Conservation (phyloP, 2,888 invertebrate species). For the Chalcis sispes region DNA sequence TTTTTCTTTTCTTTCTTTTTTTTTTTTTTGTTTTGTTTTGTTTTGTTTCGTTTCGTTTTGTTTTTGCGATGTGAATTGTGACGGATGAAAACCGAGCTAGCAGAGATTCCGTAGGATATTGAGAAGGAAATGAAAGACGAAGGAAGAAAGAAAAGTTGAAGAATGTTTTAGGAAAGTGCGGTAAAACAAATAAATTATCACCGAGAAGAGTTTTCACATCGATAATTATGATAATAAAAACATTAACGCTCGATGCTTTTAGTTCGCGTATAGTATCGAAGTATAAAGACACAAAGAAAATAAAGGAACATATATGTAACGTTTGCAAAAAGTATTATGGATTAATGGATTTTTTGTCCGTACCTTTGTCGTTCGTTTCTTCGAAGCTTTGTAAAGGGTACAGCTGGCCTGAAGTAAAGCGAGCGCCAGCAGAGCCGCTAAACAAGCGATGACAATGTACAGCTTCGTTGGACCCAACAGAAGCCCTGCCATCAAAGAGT, state of each 20-base stretch:
- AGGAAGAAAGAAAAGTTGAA: slow-evolving; percentile 50
- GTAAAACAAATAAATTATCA: slow-evolving; percentile 1
- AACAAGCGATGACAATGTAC: slow-evolving; percentile 89
- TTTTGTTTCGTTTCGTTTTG: not conserved
- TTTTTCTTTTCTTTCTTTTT: slow-evolving; percentile 8
- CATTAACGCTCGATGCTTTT: not conserved
- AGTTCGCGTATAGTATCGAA: not conserved
- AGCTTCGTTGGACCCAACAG: slow-evolving; percentile 86
- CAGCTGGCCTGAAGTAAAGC: slow-evolving; percentile 90
- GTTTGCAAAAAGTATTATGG: slow-evolving; percentile 46
- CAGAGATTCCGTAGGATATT: slow-evolving; percentile 12
- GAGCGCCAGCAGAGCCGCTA: slow-evolving; percentile 86
- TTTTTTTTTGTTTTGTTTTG: not conserved
- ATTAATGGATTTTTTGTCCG: slow-evolving; percentile 58
- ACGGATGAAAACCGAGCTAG: too few relatives aligned
- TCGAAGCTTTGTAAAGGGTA: slow-evolving; percentile 85
- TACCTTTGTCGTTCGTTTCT: slow-evolving; percentile 82
- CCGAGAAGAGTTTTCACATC: slow-evolving; percentile 27
- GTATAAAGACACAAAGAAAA: slow-evolving; percentile 47
- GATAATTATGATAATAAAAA: slow-evolving; percentile 17
- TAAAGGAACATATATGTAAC: slow-evolving; percentile 36
- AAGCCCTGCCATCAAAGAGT: slow-evolving; percentile 72
- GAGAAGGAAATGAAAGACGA: slow-evolving; percentile 46
- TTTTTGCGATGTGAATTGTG: not conserved
- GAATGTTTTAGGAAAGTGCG: slow-evolving; percentile 42